Evolutionary conservation across 2,797 vertebrate genomes (phyloP), one percentile per base, ranked within the genome.

Genomic region (Cryptoblepharus egeriae): DNA sequence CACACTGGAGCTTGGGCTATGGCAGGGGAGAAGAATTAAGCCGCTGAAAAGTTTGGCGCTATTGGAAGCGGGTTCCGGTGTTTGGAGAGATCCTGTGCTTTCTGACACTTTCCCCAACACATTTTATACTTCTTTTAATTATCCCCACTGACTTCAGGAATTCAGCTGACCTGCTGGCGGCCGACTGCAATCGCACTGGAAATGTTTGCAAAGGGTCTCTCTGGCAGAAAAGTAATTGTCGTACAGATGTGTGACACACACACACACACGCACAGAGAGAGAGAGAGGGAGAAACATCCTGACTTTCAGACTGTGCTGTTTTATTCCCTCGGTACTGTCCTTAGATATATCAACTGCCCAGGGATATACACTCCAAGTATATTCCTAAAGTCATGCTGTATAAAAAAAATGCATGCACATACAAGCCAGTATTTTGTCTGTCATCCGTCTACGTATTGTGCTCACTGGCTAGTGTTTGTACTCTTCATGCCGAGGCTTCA

Each of bases 401-500:
- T 67, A 45, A 85, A 52, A 58, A 32, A 49, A 45, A 87, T 22
- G 90, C 83, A 89, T 75, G 79, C 22, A 68, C 84, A 87, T 76
- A 81, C 81, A 82, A 63, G 81, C 87, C 80, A 77, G 72, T 88
- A 90, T 88, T 90, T 89, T 78, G 76, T 85, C 92, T 88, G 84
- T 92, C 92, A 88, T 64, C 83, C 89, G 82, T 82, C 88, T 82
- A 71, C 73, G 84, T 73, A 86, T 91, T 95, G 92, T 93, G 90
- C 93, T 96, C 94, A 96, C 94, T 92, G 92, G 95, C 93, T 96
- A 94, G 94, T 95, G 93, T 96, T 95, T 96, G 93, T 93, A 92
- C 93, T 95, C 94, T 93, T 94, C 94, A 93, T 93, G 92, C 75
- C 71, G 92, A 95, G 95, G 93, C 95, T 96, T 96, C 95, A 94